These are phyloP conservation scores for sheep (Ovis aries) DNA, from an alignment of 2,113 vertebrate genomes.

Conservation along the genomic window DNA sequence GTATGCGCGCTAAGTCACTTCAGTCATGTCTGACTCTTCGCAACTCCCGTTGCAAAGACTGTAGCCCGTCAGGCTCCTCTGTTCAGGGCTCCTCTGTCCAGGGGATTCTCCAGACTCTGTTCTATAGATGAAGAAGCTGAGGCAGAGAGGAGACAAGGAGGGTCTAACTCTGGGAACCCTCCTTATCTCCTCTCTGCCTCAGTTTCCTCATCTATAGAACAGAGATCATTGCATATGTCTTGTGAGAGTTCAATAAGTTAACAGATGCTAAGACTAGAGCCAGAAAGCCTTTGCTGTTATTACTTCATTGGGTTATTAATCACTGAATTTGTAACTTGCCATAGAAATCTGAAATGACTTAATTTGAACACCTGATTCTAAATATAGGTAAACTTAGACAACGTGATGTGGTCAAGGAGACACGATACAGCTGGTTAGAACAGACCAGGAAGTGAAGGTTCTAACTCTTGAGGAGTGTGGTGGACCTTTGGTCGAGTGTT, in stretches of 20 bases:
- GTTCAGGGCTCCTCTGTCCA: background rate
- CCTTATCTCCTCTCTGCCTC: background rate
- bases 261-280: background rate
- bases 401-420: background rate
- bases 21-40: background rate
- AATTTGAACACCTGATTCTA: background rate
- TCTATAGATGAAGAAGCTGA: background rate
- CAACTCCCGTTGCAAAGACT: background rate
- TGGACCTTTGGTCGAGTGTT: too few species aligned
- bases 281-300: background rate
- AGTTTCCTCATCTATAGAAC: background rate
- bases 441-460: background rate
- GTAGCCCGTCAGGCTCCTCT: background rate
- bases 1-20: accelerated
- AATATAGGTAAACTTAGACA: background rate
- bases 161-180: background rate
- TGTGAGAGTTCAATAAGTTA: background rate
- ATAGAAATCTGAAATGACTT: background rate
- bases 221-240: background rate
- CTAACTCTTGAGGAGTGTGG: background rate
- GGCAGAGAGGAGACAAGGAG: background rate
- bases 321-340: background rate
- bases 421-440: background rate
- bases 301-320: background rate
- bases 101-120: background rate